Base-by-base conservation (phyloP, 1,140 invertebrate genomes). In the Diorhabda elongata region DNA sequence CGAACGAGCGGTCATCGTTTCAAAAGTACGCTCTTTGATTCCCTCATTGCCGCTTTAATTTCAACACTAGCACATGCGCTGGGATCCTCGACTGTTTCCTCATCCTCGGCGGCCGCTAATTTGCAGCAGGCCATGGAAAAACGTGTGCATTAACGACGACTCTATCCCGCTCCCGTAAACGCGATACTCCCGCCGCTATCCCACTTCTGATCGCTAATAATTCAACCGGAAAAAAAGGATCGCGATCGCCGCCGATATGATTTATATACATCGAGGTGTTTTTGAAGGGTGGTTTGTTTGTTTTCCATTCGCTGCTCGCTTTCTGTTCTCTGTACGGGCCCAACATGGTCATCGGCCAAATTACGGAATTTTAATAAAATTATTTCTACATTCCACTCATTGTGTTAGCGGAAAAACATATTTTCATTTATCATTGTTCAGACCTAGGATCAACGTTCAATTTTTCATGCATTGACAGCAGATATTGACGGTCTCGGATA, bases 1-100 rank as follows among this genome's bases (percentile, higher is more conserved):
- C 79, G 79, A 79, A 80, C 79, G 75, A 81, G 77, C 79, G 79
- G 79, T 81, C 79, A 81, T 81, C 79, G 79, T 77, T 79, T 81
- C 74, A 81, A 81, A 81, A 81, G 77, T 81, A 74, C 77, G 79
- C 77, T 79, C 78, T 81, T 81, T 81, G 79, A 81, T 81, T 80
- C 78, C 77, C 77, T 80, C 78, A 78, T 79, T 79, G 79, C 77
- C 78, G 79, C 77, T 80, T 80, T 78, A 79, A 78, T 77, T 78
- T 72, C 73, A 71, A 73, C 70, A 67, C 64, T 69, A 69, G 78
- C 76, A 74, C 79, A 79, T 79, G 79, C 79, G 79, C 76, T 66
- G 66, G 67, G 64, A 70, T 72, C 71, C 71, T 72, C 73, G 68
- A 71, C 73, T 73, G 64, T 67, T 72, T 72, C 60, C 61, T 64